Evolutionary conservation across 23 tunicate genomes (phyloP).

Genomic region (Oikopleura vanhoeffeni): DNA sequence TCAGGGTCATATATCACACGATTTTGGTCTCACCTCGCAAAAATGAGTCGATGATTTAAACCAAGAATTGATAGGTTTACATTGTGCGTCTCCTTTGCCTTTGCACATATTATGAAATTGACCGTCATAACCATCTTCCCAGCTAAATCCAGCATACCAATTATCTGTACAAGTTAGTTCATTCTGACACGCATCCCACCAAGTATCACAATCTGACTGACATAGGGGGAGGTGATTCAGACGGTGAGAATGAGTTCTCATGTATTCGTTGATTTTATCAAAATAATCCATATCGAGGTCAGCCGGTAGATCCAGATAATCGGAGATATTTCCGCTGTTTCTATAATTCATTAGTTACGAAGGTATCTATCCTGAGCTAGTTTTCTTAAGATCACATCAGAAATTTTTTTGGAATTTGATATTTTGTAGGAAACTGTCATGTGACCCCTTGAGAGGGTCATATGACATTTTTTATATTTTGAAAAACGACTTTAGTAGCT

Average conservation of each 20-base stretch:
- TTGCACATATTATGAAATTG: background rate
- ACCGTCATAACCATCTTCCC: background rate
- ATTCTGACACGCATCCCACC: background rate
- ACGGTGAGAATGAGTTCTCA: background rate
- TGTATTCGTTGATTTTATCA: background rate
- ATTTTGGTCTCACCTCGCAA: constrained; percentile 4
- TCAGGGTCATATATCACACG: too few relatives aligned
- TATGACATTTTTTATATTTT: too few relatives aligned
- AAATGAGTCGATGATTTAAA: background rate
- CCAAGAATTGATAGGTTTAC: background rate
- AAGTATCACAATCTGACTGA: background rate
- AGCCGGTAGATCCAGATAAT: background rate
- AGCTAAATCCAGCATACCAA: background rate
- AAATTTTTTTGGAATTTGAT: too few relatives aligned
- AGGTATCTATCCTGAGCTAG: too few relatives aligned
- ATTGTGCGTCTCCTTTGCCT: background rate
- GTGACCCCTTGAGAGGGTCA: too few relatives aligned
- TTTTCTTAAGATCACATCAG: too few relatives aligned
- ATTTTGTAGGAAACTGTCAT: too few relatives aligned
- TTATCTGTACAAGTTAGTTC: background rate
- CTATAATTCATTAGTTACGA: too few relatives aligned
- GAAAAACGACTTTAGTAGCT: too few relatives aligned
- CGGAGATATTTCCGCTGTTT: too few relatives aligned
- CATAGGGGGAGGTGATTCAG: background rate
- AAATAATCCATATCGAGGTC: background rate